Conservation (phyloP, 2,888 invertebrate species). For the Nowickia ferox region DNA sequence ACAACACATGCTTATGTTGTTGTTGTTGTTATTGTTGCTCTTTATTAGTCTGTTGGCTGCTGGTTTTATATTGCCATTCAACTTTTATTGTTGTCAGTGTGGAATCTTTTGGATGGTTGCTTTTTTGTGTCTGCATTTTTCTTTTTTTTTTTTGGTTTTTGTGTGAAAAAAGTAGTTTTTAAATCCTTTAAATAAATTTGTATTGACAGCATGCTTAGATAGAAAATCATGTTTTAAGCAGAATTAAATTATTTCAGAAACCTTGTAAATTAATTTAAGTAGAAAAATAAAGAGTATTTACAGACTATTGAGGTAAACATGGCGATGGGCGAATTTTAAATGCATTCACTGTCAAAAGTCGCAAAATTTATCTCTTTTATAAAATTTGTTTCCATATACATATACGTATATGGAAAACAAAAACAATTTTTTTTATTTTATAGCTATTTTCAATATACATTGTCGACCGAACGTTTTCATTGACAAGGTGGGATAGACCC, state of each 20-base stretch:
- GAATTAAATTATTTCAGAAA: conserved; percentile 33
- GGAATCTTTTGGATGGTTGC: conserved; percentile 53
- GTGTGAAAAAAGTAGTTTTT: conserved; percentile 31
- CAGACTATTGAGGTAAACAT: neutral
- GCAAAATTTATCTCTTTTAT: too few species aligned
- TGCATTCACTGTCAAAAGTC: too few species aligned
- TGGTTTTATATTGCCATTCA: conserved; percentile 28
- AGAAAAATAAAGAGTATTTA: neutral
- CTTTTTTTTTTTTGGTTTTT: conserved; percentile 4
- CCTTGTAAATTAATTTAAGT: neutral
- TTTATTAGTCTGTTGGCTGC: conserved; percentile 43
- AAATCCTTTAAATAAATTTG: conserved; percentile 75
- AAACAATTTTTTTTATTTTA: too few species aligned
- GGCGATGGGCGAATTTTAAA: too few species aligned
- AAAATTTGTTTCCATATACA: too few species aligned
- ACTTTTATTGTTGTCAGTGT: conserved; percentile 34
- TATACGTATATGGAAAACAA: too few species aligned
- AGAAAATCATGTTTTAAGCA: conserved; percentile 71
- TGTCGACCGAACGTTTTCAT: too few species aligned
- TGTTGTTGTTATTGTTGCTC: conserved; percentile 15
- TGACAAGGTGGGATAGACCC: too few species aligned
- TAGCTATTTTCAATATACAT: too few species aligned
- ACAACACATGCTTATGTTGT: conserved; percentile 17
- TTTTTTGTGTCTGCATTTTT: neutral
- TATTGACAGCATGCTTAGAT: conserved; percentile 76